A percentile compares a stretch with the other conserved stretches of the same genome.
phyloP scores from a whole-genome alignment of 2,888 invertebrate genomes.

The Drosophila picticornis region DNA sequence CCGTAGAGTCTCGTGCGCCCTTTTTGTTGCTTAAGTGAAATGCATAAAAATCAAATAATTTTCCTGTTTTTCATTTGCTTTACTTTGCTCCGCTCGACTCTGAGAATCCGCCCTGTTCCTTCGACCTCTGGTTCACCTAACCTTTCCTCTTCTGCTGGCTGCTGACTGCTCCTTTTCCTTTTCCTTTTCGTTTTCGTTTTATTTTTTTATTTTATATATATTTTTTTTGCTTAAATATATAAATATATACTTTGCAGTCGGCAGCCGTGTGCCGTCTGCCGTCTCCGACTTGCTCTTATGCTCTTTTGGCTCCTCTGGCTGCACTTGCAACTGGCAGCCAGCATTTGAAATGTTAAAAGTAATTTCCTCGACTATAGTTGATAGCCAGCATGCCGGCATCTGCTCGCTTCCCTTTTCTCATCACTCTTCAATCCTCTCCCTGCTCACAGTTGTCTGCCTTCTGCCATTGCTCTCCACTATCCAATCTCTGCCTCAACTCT shows the following conservation, averaged over 20 bases:
- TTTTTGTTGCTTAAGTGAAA: conserved; percentile 76
- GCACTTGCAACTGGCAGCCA: conserved; percentile 34
- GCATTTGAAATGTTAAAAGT: conserved; percentile 78
- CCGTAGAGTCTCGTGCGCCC: conserved; percentile 38
- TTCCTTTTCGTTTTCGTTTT: neutral
- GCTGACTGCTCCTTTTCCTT: conserved; percentile 16
- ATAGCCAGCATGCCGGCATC: conserved; percentile 53
- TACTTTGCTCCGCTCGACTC: conserved; percentile 24
- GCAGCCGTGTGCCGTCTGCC: conserved; percentile 38
- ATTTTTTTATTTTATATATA: conserved; percentile 36
- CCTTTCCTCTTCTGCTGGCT: neutral
- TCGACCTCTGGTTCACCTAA: neutral
- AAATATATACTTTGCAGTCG: conserved; percentile 67
- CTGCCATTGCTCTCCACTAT: neutral
- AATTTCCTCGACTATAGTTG: conserved; percentile 79
- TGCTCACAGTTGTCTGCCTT: neutral
- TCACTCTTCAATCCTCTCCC: neutral
- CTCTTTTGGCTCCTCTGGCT: neutral
- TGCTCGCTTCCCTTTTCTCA: conserved; percentile 7
- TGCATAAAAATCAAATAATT: conserved; percentile 82
- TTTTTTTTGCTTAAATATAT: conserved; percentile 42
- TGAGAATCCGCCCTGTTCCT: neutral
- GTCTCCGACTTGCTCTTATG: conserved; percentile 29
- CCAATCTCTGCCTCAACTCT: neutral
- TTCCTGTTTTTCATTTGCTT: conserved; percentile 76